phyloP scores from a whole-genome alignment of 2,888 invertebrate species.

The Vannuccia rotundouncinata region DNA sequence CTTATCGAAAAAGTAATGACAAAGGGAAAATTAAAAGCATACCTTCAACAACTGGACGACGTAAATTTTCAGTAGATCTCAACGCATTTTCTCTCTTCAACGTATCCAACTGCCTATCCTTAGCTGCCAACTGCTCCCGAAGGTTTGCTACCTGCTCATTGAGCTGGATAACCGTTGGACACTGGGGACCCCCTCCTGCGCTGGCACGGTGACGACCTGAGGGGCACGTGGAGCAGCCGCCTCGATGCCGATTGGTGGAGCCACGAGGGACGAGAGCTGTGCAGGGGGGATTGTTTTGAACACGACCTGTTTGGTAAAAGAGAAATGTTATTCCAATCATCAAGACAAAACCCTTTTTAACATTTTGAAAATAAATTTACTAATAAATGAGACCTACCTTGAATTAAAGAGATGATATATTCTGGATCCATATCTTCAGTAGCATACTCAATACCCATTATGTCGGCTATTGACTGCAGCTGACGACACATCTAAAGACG shows the following conservation, averaged over 20 bases:
- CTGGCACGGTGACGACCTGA: not conserved
- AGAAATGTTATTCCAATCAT: too few relatives aligned
- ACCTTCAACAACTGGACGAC: too few relatives aligned
- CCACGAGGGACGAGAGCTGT: not conserved
- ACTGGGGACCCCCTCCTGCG: not conserved
- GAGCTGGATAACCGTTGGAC: not conserved
- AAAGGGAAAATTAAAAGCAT: too few relatives aligned
- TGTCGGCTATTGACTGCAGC: not conserved
- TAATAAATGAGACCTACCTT: not conserved
- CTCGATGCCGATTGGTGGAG: not conserved
- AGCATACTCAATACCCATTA: not conserved
- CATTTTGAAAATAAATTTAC: too few relatives aligned
- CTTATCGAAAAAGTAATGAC: too few relatives aligned
- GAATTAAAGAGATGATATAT: not conserved
- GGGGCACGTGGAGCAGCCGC: not conserved
- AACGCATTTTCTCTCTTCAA: not conserved
- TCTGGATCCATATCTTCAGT: not conserved
- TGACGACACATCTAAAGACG: not conserved
- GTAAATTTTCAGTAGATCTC: not conserved
- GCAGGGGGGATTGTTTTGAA: not conserved
- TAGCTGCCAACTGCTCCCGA: not conserved
- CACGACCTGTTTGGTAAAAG: too few relatives aligned
- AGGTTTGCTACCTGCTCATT: not conserved
- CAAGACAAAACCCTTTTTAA: too few relatives aligned
- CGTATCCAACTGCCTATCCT: not conserved